phyloP scores from a whole-genome alignment of 2,888 invertebrate species.

The Meloe dianella region DNA sequence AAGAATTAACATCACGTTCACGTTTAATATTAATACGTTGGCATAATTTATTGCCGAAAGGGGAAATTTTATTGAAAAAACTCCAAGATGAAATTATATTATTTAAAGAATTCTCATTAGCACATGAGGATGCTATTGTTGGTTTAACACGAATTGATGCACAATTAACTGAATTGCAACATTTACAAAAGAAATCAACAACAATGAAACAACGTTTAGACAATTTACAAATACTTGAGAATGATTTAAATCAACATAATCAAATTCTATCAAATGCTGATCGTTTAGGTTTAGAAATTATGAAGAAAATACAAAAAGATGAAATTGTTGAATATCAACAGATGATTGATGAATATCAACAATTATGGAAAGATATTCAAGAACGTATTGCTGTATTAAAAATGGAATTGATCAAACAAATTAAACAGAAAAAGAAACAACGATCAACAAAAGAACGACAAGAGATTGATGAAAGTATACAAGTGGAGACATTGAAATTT shows the following conservation, averaged over 20 bases:
- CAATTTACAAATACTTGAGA: constrained; percentile 64
- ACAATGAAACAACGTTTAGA: constrained; percentile 57
- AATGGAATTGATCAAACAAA: constrained; percentile 54
- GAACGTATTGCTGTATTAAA: constrained; percentile 61
- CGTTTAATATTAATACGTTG: constrained; percentile 69
- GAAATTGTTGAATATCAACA: constrained; percentile 65
- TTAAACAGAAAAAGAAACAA: constrained; percentile 40
- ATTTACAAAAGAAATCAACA: constrained; percentile 62
- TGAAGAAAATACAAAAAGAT: constrained; percentile 64
- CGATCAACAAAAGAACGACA: constrained; percentile 41
- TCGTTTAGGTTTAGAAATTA: constrained; percentile 65
- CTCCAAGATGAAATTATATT: constrained; percentile 66
- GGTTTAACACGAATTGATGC: constrained; percentile 76
- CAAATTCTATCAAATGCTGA: constrained; percentile 65
- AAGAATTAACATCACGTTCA: constrained; percentile 66
- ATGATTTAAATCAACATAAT: constrained; percentile 64
- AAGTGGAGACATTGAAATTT: constrained; percentile 77
- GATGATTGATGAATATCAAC: constrained; percentile 71
- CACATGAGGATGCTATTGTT: constrained; percentile 74
- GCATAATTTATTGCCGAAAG: constrained; percentile 68
- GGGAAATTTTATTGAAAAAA: constrained; percentile 65
- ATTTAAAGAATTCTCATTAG: constrained; percentile 72
- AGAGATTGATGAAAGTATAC: constrained; percentile 66
- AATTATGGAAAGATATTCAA: constrained; percentile 68
- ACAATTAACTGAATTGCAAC: constrained; percentile 72